phyloP scores from a whole-genome alignment of 2,113 vertebrate genomes.

The Lutjanus erythropterus region DNA sequence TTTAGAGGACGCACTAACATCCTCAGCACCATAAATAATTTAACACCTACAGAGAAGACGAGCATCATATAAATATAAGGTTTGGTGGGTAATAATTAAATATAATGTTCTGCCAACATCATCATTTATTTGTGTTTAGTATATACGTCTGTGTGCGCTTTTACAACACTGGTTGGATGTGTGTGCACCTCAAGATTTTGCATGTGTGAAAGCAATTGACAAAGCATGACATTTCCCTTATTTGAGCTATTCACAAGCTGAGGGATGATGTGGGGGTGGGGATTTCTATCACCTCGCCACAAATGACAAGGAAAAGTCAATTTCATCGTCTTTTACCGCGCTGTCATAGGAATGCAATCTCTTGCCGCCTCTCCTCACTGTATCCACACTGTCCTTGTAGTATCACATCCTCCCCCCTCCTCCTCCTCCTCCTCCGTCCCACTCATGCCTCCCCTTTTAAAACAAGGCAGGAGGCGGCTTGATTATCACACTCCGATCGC shows the following conservation, averaged over 20 bases:
- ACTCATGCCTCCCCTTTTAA: constrained; percentile 50
- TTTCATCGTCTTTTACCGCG: constrained; percentile 42
- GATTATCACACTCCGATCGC: constrained; percentile 79
- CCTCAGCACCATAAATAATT: constrained; percentile 22
- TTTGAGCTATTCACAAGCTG: constrained; percentile 50
- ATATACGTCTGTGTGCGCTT: constrained; percentile 14
- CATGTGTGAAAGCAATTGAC: constrained; percentile 33
- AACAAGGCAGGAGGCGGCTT: constrained; percentile 73
- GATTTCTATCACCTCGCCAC: constrained; percentile 58
- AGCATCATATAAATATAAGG: neutral
- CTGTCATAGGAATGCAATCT: constrained; percentile 53
- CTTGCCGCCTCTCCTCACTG: constrained; percentile 43
- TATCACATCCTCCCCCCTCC: constrained; percentile 40
- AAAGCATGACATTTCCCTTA: constrained; percentile 55
- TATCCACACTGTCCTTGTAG: constrained; percentile 52
- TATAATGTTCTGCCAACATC: constrained; percentile 17
- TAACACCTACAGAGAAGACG: neutral
- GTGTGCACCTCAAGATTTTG: constrained; percentile 17
- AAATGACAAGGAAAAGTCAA: constrained; percentile 65
- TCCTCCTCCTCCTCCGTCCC: constrained; percentile 15
- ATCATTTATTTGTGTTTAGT: constrained; percentile 39
- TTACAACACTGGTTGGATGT: constrained; percentile 13
- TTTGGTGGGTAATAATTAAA: constrained; percentile 3
- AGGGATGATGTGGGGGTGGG: constrained; percentile 29
- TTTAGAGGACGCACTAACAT: neutral